A percentile compares a stretch with the other conserved stretches of the same genome.
Evolutionary conservation across 1,140 invertebrate genomes (phyloP).

Genomic region (Aphaenogaster ashmeadi): DNA sequence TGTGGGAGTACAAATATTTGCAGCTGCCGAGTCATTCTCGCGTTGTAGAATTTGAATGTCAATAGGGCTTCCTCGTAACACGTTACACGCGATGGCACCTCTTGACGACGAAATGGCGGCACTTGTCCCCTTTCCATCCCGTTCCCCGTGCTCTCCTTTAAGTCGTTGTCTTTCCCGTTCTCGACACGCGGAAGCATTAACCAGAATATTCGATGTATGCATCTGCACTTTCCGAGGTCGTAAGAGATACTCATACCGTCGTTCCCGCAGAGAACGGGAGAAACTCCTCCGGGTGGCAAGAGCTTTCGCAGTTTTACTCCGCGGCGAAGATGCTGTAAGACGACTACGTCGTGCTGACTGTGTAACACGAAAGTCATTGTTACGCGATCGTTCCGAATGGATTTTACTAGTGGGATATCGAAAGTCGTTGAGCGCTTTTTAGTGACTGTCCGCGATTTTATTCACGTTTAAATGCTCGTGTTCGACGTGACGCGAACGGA

Average conservation of each 20-base stretch:
- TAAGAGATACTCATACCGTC: conserved; percentile 14
- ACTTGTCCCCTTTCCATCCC: neutral
- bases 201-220: conserved; percentile 42
- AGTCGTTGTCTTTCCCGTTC: conserved; percentile 27
- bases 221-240: conserved; percentile 16
- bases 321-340: conserved; percentile 12
- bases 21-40: conserved; percentile 22
- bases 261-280: neutral
- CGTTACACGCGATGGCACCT: neutral
- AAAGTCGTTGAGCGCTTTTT: conserved; percentile 53
- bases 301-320: conserved; percentile 42
- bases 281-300: conserved; percentile 14
- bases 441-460: conserved; percentile 43
- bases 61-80: conserved; percentile 17
- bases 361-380: conserved; percentile 36
- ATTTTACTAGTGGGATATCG: conserved; percentile 6
- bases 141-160: neutral
- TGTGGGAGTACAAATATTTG: conserved; percentile 54
- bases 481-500: neutral
- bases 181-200: conserved; percentile 50
- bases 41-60: conserved; percentile 40
- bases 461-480: conserved; percentile 20
- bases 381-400: conserved; percentile 50
- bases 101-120: conserved; percentile 35
- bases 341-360: conserved; percentile 21